These are phyloP conservation scores for Hipposideros armiger DNA, from an alignment of 2,113 vertebrate genomes.

Conservation along the genomic window DNA sequence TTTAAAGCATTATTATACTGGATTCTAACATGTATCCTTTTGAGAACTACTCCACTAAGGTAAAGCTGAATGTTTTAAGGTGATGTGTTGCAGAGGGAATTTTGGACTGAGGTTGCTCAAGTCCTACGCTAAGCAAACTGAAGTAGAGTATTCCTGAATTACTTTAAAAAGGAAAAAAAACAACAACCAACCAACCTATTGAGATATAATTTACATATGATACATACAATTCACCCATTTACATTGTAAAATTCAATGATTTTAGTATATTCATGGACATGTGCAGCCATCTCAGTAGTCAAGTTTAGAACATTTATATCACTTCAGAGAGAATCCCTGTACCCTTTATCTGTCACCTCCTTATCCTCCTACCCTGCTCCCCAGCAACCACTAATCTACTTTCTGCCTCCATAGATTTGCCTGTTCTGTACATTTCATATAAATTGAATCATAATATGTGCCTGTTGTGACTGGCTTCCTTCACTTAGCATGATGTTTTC, in stretches of 20 bases:
- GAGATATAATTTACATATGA: neutral
- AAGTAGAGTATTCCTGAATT: slow-evolving; percentile 43
- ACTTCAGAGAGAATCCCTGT: neutral
- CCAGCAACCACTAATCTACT: neutral
- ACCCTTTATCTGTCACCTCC: neutral
- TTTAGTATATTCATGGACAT: neutral
- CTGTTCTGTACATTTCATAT: neutral
- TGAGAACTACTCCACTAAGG: neutral
- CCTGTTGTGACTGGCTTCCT: slow-evolving; percentile 9
- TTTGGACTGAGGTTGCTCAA: neutral
- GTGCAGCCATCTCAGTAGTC: neutral
- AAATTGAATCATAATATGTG: neutral
- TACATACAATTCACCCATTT: neutral
- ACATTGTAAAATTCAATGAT: neutral
- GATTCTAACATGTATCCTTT: neutral
- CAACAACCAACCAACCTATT: neutral
- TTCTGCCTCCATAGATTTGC: neutral
- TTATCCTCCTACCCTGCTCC: neutral
- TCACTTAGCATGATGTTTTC: neutral
- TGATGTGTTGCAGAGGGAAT: neutral
- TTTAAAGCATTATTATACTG: neutral
- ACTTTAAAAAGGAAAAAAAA: neutral
- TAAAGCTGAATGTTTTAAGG: slow-evolving; percentile 20
- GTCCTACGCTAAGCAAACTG: neutral
- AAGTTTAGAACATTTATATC: slow-evolving; percentile 31